Conservation (phyloP, 1,140 invertebrate genomes). For the Drosophila athabasca region DNA sequence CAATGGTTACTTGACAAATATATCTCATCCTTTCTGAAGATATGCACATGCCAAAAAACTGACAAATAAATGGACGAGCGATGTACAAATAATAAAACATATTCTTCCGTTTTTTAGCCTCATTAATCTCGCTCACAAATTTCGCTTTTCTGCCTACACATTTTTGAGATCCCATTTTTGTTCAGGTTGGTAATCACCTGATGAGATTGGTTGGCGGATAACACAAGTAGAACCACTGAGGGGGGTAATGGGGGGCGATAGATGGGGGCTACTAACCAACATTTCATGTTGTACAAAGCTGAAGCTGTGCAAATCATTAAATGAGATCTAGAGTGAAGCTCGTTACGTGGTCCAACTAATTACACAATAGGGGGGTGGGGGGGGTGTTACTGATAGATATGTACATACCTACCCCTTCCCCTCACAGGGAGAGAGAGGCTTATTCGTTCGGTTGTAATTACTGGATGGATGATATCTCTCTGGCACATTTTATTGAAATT, state of each 20-base stretch:
- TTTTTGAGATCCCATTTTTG: too few species aligned
- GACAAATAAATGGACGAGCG: too few species aligned
- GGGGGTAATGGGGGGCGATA: not conserved
- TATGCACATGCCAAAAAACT: too few species aligned
- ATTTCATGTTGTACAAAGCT: slow-evolving; percentile 39
- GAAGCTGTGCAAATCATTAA: slow-evolving; percentile 36
- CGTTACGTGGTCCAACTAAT: slow-evolving; percentile 47
- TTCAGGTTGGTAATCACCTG: too few species aligned
- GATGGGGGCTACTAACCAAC: not conserved
- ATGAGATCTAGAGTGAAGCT: slow-evolving; percentile 56
- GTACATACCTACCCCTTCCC: slow-evolving; percentile 1
- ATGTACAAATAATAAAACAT: too few species aligned
- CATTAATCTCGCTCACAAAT: too few species aligned
- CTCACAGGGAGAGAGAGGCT: not conserved
- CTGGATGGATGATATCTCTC: slow-evolving; percentile 69
- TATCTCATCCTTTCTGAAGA: too few species aligned
- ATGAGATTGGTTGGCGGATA: too few species aligned
- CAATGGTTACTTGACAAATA: too few species aligned
- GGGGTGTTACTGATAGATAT: slow-evolving; percentile 1
- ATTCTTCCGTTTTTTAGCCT: too few species aligned
- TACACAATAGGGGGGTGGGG: not conserved
- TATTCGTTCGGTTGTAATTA: slow-evolving; percentile 54
- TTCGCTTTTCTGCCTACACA: too few species aligned
- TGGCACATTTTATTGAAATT: slow-evolving; percentile 75
- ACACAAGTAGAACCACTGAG: too few species aligned